Evolutionary conservation across 2,113 vertebrate genomes (phyloP), one percentile per base, ranked within the genome.

Genomic region (Eupsittula cactorum): DNA sequence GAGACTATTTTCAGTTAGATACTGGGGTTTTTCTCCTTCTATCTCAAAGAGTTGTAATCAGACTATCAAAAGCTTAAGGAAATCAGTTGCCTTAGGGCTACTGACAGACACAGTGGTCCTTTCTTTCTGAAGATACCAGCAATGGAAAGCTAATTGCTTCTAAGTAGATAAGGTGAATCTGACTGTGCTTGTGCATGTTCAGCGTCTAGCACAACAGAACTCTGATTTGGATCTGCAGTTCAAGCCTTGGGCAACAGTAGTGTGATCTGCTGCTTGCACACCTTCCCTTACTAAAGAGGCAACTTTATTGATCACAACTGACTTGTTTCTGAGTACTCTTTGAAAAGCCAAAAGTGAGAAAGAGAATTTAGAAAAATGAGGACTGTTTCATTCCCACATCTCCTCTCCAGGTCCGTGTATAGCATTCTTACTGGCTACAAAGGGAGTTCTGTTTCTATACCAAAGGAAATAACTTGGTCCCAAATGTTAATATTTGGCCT

Each of bases 281-380:
- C 18, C 37, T 76, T 71, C 18, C 64, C 12, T 50, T 65, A 73
- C 3, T 47, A 62, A 91, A 88, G 82, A 52, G 16, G 6, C 74
- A 87, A 41, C 20, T 76, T 64, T 20, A 68, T 3, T 37, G 47
- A 71, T 35, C 13, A 42, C 47, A 64, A 60, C 60, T 79, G 33
- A 16, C 21, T 69, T 79, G 39, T 27, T 91, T 86, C 33, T 12
- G 11, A 76, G 20, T 28, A 71, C n/a, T 55, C 31, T 64, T 52
- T 41, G 18, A 84, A 91, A 91, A 96, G 25, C 52, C 47, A 68
- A 83, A 94, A 91, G 50, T n/a, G 10, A 88, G n/a, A 92, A 57
- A 78, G 4, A 23, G 21, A 74, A 63, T 64, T 92, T 50, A 78
- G 20, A 1, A 27, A 67, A 65, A 21, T 11, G 24, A 78, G 14